These are phyloP conservation scores for Pristionchus fissidentatus DNA, from an alignment of 2,888 invertebrate genomes.

Conservation along the genomic window DNA sequence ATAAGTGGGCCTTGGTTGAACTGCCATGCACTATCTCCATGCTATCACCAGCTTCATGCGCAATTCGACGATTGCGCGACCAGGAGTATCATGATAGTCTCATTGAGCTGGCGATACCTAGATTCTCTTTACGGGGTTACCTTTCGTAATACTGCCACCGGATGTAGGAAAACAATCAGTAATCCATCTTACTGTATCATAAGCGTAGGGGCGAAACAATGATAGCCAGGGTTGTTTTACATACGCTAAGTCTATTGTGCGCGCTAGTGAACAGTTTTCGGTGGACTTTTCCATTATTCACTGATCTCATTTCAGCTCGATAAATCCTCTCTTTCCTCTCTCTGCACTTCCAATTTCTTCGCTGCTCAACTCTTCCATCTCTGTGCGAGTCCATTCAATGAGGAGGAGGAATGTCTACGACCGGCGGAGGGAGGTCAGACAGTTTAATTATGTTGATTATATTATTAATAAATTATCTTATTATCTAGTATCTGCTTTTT, in stretches of 20 bases:
- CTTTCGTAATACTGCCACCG: too few relatives aligned
- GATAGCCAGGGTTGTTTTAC: neutral
- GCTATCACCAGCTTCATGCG: neutral
- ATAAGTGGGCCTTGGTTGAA: neutral
- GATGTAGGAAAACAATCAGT: too few relatives aligned
- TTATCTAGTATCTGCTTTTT: too few relatives aligned
- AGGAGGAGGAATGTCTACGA: constrained; percentile 48
- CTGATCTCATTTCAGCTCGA: neutral
- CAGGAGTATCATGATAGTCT: too few relatives aligned
- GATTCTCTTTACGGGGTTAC: too few relatives aligned
- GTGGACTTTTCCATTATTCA: too few relatives aligned
- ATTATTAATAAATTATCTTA: neutral
- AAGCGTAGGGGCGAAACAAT: too few relatives aligned
- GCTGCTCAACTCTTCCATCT: constrained; percentile 53
- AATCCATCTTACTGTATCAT: too few relatives aligned
- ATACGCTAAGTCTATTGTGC: too few relatives aligned
- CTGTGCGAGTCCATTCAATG: constrained; percentile 49
- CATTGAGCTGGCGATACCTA: too few relatives aligned
- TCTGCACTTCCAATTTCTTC: constrained; percentile 50
- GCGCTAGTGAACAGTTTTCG: too few relatives aligned
- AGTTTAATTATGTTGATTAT: neutral
- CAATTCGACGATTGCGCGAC: neutral
- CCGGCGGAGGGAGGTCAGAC: constrained; percentile 29
- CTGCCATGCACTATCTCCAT: neutral
- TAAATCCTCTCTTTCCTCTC: neutral